phyloP scores from a whole-genome alignment of 2,888 invertebrate species.

The Drosophila meridionalis region DNA sequence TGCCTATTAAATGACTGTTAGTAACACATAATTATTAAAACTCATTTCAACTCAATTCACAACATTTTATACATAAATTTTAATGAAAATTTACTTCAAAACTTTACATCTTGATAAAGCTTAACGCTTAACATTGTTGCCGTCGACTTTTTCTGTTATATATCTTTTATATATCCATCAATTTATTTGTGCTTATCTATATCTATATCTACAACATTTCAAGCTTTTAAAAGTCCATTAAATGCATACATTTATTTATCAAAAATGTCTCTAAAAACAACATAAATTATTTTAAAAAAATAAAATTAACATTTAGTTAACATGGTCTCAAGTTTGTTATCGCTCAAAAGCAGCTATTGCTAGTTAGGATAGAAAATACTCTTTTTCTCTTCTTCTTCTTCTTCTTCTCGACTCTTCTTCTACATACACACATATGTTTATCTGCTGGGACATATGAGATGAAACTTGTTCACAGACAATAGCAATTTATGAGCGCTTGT shows the following conservation, averaged over 20 bases:
- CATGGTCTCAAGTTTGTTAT: constrained; percentile 1
- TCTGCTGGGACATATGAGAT: constrained; percentile 20
- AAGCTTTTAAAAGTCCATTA: not conserved
- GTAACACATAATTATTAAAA: no score
- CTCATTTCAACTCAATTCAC: no score
- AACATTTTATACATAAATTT: no score
- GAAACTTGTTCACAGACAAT: constrained; percentile 42
- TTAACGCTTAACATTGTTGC: not conserved
- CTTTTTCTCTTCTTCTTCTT: not conserved
- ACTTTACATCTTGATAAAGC: no score
- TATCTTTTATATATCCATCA: not conserved
- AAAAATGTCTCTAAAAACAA: not conserved
- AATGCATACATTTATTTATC: not conserved
- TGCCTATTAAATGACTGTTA: not conserved
- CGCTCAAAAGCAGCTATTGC: not conserved
- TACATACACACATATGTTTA: constrained; percentile 1
- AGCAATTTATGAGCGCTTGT: constrained; percentile 48
- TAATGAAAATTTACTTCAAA: no score
- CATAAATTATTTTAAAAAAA: not conserved
- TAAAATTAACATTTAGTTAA: not conserved
- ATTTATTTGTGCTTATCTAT: not conserved
- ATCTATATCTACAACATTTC: not conserved
- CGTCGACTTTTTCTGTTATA: not conserved
- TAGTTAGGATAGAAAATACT: not conserved
- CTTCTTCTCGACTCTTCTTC: not conserved